Conservation (phyloP, 1,140 invertebrate genomes). For the Popillia japonica region DNA sequence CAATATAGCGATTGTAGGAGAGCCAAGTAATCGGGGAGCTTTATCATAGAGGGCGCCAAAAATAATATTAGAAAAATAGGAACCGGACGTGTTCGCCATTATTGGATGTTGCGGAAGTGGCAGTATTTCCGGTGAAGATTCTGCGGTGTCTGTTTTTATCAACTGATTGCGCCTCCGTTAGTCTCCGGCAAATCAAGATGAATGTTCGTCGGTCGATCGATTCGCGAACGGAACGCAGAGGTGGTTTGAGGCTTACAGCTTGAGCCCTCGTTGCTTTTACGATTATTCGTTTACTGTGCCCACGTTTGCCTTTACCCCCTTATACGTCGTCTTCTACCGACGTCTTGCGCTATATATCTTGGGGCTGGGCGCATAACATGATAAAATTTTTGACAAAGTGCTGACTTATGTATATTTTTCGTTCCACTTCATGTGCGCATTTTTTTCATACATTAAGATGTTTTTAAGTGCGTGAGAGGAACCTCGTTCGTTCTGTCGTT, state of each 20-base stretch:
- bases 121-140: slow-evolving; percentile 45
- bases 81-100: slow-evolving; percentile 42
- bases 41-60: background rate
- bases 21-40: background rate
- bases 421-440: slow-evolving; percentile 32
- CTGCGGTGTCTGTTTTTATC: slow-evolving; percentile 46
- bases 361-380: slow-evolving; percentile 40
- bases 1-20: background rate
- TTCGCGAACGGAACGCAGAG: slow-evolving; percentile 40
- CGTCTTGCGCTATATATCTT: slow-evolving; percentile 34
- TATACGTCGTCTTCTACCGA: slow-evolving; percentile 35
- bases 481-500: background rate
- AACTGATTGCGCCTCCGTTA: slow-evolving; percentile 40
- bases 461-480: slow-evolving; percentile 30
- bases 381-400: slow-evolving; percentile 45
- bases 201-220: slow-evolving; percentile 47
- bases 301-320: background rate
- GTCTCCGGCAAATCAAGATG: slow-evolving; percentile 44
- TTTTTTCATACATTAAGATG: slow-evolving; percentile 26
- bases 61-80: slow-evolving; percentile 39
- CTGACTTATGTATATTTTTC: slow-evolving; percentile 36
- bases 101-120: slow-evolving; percentile 43
- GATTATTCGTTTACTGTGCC: slow-evolving; percentile 45
- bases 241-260: slow-evolving; percentile 14
- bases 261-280: slow-evolving; percentile 42